Evolutionary conservation across 2,113 vertebrate species (phyloP).

Genomic region (Pavo muticus): DNA sequence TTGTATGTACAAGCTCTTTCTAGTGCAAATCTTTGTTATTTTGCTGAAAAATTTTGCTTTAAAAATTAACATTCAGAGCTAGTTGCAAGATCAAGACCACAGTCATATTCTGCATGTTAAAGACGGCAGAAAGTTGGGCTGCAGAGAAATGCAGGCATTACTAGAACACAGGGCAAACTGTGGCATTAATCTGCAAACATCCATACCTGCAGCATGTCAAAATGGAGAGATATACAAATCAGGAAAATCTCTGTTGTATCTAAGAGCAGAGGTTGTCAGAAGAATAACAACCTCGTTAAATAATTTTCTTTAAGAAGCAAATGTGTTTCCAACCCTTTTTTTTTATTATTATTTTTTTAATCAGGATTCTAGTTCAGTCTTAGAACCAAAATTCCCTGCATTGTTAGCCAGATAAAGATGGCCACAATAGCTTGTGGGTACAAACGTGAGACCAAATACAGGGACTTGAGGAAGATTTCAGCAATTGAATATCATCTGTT

Average conservation of each 20-base stretch:
- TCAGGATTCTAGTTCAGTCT: background rate
- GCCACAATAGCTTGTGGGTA: background rate
- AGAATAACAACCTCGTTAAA: background rate
- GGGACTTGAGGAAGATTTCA: rapidly evolving
- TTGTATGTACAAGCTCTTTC: background rate
- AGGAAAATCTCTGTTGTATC: background rate
- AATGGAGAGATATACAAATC: background rate
- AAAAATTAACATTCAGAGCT: background rate
- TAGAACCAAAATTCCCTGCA: background rate
- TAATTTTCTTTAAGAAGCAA: background rate
- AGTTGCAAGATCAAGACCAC: background rate
- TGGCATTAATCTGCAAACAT: background rate
- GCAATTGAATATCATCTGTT: background rate
- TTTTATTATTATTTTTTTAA: background rate
- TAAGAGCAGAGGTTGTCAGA: background rate
- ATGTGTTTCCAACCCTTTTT: background rate
- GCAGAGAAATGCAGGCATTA: background rate
- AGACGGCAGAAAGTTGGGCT: background rate
- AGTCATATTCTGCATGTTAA: background rate
- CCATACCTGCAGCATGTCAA: background rate
- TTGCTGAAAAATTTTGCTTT: background rate
- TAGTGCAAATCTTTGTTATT: background rate
- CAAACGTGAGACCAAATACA: background rate
- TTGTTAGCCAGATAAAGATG: background rate
- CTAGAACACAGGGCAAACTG: background rate